Evolutionary conservation across 2,888 invertebrate genomes (phyloP), one percentile per base, ranked within the genome.

Genomic region (Lypha dubia): DNA sequence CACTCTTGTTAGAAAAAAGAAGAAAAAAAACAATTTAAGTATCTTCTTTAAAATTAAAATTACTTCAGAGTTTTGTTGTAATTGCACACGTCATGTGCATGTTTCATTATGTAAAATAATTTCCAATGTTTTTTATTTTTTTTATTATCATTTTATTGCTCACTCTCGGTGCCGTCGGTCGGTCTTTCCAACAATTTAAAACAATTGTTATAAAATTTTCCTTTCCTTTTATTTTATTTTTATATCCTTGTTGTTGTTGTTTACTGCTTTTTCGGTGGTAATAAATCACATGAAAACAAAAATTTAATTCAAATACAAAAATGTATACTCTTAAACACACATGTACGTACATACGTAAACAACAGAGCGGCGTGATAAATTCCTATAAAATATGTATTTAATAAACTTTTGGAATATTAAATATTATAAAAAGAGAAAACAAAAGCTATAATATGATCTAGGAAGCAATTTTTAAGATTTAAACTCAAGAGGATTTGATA

Each of bases 91-190:
- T 74, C 67, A 68, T 74, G 79, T 79, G 63, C 51, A 71, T 76
- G 76, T 77, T 77, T 73, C 60, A 68, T 62, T 79, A 67, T 83
- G 65, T 79, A 38, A 74, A 80, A 74, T 65, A 68, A 68, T 63
- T 75, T 24, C 13, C 11, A 3, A 11, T 38, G 11, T 11, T 38
- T 7, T 38, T 8, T 38, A 9, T 1, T 6, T 38, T 11, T 73
- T 74, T 62, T 75, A 51, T 60, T 60, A 17, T 24, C 9, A 38
- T 58, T 46, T 46, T 77, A 15, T 32, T 41, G 7, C 5, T 17
- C n/a, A 7, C 6, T 53, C 6, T 20, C 11, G 3, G 11, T 20
- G 9, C 22, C 22, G 32, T 28, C 22, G 32, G n/a, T n/a, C n/a
- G n/a, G n/a, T 28, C 8, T 41, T n/a, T 46, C 32, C n/a, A 35